These are phyloP conservation scores for Bufo bufo DNA, from an alignment of 2,113 vertebrate species.

Conservation along the genomic window DNA sequence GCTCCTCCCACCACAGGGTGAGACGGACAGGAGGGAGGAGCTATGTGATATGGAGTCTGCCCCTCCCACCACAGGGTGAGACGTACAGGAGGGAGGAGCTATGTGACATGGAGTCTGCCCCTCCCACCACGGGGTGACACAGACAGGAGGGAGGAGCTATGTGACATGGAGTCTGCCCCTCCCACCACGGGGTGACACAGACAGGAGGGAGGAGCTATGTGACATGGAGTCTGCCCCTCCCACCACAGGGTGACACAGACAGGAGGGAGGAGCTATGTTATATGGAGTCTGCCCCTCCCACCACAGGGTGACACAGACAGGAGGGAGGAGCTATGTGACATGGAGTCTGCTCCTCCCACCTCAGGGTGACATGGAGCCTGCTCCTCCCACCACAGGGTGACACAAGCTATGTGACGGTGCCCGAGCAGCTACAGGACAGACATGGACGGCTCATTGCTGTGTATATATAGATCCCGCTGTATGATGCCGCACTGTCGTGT, in stretches of 20 bases:
- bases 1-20: neutral
- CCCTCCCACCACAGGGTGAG: neutral
- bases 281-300: neutral
- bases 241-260: neutral
- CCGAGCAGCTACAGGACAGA: neutral
- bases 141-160: neutral
- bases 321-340: neutral
- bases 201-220: constrained; percentile 7
- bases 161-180: neutral
- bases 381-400: neutral
- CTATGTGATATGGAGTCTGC: neutral
- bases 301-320: neutral
- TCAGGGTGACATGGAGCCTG: neutral
- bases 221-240: neutral
- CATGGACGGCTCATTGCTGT: neutral
- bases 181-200: neutral
- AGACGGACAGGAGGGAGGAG: neutral
- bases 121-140: neutral
- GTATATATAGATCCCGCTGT: neutral
- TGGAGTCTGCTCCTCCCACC: neutral
- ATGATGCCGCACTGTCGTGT: neutral
- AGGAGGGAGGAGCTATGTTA: constrained; percentile 5
- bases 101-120: neutral
- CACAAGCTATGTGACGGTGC: neutral
- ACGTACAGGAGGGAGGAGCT: neutral